A percentile compares a stretch with the other conserved stretches of the same genome.
These are phyloP conservation scores for Pogona vitticeps DNA, from an alignment of 2,113 vertebrate species.

Conservation along the genomic window DNA sequence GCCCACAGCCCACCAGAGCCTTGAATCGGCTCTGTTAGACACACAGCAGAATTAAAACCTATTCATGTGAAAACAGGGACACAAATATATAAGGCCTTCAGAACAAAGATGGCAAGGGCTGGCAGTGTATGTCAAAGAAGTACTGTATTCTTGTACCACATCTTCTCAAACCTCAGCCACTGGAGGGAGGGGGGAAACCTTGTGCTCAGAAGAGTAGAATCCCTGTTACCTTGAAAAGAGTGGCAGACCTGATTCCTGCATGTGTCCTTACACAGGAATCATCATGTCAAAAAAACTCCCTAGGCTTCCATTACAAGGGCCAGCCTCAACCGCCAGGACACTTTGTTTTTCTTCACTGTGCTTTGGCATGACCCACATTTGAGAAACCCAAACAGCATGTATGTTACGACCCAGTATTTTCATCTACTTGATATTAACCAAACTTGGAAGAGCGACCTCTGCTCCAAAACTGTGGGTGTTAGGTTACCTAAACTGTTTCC, in stretches of 20 bases:
- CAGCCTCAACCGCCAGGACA: not conserved
- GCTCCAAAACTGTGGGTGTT: not conserved
- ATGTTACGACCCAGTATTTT: conserved; percentile 5
- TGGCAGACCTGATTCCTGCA: not conserved
- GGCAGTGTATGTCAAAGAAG: too few species aligned
- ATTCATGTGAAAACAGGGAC: too few species aligned
- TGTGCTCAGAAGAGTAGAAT: not conserved
- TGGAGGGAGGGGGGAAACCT: too few species aligned
- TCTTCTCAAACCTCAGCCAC: not conserved
- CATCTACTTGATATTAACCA: not conserved
- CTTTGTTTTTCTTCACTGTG: not conserved
- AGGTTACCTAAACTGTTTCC: not conserved
- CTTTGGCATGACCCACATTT: not conserved
- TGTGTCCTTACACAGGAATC: conserved; percentile 8
- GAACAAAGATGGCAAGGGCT: too few species aligned
- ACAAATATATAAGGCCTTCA: too few species aligned
- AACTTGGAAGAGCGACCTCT: not conserved
- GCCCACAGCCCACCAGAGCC: too few species aligned
- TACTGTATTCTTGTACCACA: too few species aligned
- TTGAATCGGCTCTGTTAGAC: too few species aligned
- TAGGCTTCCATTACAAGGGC: not conserved
- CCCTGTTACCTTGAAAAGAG: not conserved
- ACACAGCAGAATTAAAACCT: too few species aligned
- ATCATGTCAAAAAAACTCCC: not conserved
- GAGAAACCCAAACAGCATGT: not conserved